Conservation (phyloP, 1,140 invertebrate species). For the Euborellia annulipes region DNA sequence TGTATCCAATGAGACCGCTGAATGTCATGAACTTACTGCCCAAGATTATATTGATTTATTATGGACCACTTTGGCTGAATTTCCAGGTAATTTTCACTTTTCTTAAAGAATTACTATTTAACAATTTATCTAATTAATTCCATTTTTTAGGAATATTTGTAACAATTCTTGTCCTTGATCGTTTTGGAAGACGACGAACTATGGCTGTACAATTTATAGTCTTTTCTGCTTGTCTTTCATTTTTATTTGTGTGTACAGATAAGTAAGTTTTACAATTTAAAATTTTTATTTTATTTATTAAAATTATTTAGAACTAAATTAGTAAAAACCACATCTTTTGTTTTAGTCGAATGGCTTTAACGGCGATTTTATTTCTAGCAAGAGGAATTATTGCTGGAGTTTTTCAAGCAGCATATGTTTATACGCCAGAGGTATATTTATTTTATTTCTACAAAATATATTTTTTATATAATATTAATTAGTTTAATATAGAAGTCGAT, state of each 20-base stretch:
- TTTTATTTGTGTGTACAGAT: constrained; percentile 57
- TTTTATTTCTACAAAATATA: neutral
- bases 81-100: constrained; percentile 50
- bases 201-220: constrained; percentile 87
- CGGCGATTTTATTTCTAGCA: constrained; percentile 72
- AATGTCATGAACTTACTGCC: constrained; percentile 60
- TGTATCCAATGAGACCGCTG: constrained; percentile 42
- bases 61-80: constrained; percentile 90
- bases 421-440: constrained; percentile 69
- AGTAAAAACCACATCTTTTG: too few relatives aligned
- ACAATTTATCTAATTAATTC: constrained; percentile 4
- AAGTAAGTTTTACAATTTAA: constrained; percentile 41
- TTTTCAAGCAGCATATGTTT: constrained; percentile 90
- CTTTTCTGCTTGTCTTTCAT: constrained; percentile 65
- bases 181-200: constrained; percentile 78
- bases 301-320: neutral
- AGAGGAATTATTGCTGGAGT: constrained; percentile 84
- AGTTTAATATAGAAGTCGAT: too few relatives aligned
- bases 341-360: constrained; percentile 59
- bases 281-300: constrained; percentile 3
- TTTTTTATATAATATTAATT: neutral
- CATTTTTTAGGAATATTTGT: constrained; percentile 61
- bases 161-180: constrained; percentile 82
- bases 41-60: constrained; percentile 83
- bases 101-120: constrained; percentile 3